Conservation (phyloP, 2,797 vertebrate genomes). For the Amazona finschi region DNA sequence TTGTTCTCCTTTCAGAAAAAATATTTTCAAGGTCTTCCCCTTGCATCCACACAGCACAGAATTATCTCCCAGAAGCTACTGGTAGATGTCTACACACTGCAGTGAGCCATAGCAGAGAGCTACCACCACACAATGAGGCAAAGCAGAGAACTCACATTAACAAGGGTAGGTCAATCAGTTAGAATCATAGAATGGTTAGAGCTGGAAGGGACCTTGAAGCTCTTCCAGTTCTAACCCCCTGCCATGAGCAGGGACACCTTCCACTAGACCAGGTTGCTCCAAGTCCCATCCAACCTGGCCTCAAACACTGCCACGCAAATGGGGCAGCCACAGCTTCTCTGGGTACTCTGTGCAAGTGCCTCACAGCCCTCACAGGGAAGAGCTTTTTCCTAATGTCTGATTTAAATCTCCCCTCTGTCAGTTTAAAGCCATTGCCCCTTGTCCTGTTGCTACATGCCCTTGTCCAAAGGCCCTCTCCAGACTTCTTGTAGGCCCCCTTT, state of each 20-base stretch:
- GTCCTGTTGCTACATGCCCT: no score
- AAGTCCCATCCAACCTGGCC: no score
- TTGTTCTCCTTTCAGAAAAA: not conserved
- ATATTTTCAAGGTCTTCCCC: not conserved
- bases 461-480: no score
- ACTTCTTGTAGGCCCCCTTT: no score
- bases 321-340: no score
- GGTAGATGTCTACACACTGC: fast-evolving
- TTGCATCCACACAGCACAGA: not conserved
- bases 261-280: no score
- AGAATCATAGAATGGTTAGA: not conserved
- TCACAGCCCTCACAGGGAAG: not conserved
- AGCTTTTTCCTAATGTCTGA: not conserved
- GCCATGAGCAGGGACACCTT: no score
- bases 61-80: not conserved
- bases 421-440: no score
- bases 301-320: no score
- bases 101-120: fast-evolving
- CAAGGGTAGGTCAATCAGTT: fast-evolving
- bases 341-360: no score
- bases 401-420: not conserved
- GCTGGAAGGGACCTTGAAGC: not conserved
- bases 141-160: not conserved
- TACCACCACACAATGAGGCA: no score
- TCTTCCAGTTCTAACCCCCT: not conserved